These are phyloP conservation scores for Channallabes apus DNA, from an alignment of 2,797 vertebrate genomes.

Conservation along the genomic window DNA sequence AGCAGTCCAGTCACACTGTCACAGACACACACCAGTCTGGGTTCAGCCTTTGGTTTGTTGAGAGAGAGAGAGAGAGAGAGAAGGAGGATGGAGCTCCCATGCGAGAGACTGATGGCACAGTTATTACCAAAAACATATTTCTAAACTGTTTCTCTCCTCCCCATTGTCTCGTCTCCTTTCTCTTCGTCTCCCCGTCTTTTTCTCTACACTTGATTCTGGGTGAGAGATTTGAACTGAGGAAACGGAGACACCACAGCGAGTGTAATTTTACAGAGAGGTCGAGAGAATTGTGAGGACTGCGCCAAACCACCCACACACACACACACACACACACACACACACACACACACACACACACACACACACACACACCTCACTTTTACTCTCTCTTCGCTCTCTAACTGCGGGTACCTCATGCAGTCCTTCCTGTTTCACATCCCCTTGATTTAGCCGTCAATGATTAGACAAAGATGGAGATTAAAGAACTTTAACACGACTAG, in stretches of 20 bases:
- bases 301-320: constrained; percentile 14
- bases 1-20: constrained; percentile 4
- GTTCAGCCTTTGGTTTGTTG: background rate
- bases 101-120: background rate
- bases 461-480: background rate
- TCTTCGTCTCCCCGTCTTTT: background rate
- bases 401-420: background rate
- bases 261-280: background rate
- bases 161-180: background rate
- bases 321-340: background rate
- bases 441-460: background rate
- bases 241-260: constrained; percentile 7
- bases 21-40: background rate
- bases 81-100: no score
- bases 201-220: background rate
- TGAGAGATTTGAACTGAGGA: constrained; percentile 10
- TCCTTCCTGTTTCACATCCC: background rate
- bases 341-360: background rate
- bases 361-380: background rate
- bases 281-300: constrained; percentile 14
- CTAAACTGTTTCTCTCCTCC: background rate
- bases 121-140: background rate
- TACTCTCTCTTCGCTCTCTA: background rate
- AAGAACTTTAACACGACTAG: background rate
- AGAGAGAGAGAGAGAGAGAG: background rate